phyloP scores from a whole-genome alignment of 1,140 invertebrate genomes.

The Theocolax elegans region DNA sequence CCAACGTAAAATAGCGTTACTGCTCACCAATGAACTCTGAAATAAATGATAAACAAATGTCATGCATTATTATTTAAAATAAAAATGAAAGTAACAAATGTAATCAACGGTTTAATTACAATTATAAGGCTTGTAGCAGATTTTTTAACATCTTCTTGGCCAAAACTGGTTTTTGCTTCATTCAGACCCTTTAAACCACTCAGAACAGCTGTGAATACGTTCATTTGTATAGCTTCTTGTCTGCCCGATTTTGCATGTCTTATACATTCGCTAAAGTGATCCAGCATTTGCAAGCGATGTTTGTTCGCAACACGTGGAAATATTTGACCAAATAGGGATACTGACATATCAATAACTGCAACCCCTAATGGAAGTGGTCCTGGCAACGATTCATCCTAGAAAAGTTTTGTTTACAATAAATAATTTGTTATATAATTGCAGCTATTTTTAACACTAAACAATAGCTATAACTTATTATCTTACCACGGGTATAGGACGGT shows the following conservation, averaged over 20 bases:
- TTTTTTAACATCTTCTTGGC: slow-evolving; percentile 90
- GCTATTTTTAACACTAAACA: not conserved
- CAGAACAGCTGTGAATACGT: slow-evolving; percentile 94
- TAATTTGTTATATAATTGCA: no score
- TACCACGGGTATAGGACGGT: slow-evolving; percentile 75
- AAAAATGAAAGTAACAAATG: not conserved
- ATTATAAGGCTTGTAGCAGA: slow-evolving; percentile 85
- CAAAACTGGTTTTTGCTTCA: slow-evolving; percentile 86
- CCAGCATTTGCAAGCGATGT: slow-evolving; percentile 95
- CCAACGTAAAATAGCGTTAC: slow-evolving; percentile 88
- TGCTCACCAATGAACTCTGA: slow-evolving; percentile 81
- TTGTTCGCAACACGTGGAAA: slow-evolving; percentile 95
- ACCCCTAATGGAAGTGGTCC: slow-evolving; percentile 95
- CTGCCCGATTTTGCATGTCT: slow-evolving; percentile 89
- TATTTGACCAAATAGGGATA: slow-evolving; percentile 91
- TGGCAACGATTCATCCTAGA: slow-evolving; percentile 73
- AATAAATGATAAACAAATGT: slow-evolving; percentile 41
- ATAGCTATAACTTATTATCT: slow-evolving; percentile 45
- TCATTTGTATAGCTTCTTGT: slow-evolving; percentile 96
- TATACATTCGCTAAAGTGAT: slow-evolving; percentile 96
- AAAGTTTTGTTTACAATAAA: slow-evolving; percentile 42
- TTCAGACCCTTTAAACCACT: slow-evolving; percentile 89
- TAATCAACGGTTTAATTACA: slow-evolving; percentile 54
- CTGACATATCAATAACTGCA: slow-evolving; percentile 94
- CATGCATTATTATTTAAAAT: not conserved